These are phyloP conservation scores for Aurelia aurita complex sp. Pacific DNA, from an alignment of 30 jellyfish, hydroid and myxozoan genomes.

Conservation along the genomic window DNA sequence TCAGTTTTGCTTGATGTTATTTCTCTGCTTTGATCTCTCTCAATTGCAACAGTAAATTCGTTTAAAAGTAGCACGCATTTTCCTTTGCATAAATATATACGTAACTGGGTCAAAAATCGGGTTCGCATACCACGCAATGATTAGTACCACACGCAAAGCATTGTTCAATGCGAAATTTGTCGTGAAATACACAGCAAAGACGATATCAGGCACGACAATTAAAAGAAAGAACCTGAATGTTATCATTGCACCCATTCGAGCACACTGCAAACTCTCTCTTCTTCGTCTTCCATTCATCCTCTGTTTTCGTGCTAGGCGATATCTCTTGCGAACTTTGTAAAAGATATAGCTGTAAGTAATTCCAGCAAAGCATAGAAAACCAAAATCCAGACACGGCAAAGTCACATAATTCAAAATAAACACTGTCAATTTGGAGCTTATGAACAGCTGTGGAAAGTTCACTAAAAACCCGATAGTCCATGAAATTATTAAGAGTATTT, in stretches of 20 bases:
- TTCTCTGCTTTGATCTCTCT: no score
- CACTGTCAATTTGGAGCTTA: not conserved
- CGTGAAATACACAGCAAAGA: conserved; percentile 25
- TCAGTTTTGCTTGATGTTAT: no score
- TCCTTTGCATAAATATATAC: conserved; percentile 12
- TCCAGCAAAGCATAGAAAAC: not conserved
- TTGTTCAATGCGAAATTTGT: conserved; percentile 10
- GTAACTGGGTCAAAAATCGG: conserved; percentile 27
- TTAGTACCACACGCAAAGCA: conserved; percentile 3
- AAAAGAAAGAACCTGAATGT: conserved; percentile 14
- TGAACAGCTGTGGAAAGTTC: conserved; percentile 18
- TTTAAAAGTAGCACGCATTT: not conserved
- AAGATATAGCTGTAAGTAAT: conserved; percentile 9
- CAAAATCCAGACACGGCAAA: conserved; percentile 16
- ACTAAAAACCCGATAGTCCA: conserved; percentile 7
- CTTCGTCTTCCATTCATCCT: no score
- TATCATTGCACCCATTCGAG: conserved; percentile 16
- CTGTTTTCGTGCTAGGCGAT: no score
- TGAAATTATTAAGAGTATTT: not conserved
- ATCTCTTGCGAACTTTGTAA: not conserved
- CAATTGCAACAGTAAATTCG: no score
- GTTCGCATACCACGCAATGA: conserved; percentile 8
- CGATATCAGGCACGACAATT: conserved; percentile 9
- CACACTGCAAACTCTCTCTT: no score
- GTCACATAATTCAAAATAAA: conserved; percentile 13